These are phyloP conservation scores for Rotaria sp. DNA, from an alignment of 2,888 invertebrate genomes.

Conservation along the genomic window DNA sequence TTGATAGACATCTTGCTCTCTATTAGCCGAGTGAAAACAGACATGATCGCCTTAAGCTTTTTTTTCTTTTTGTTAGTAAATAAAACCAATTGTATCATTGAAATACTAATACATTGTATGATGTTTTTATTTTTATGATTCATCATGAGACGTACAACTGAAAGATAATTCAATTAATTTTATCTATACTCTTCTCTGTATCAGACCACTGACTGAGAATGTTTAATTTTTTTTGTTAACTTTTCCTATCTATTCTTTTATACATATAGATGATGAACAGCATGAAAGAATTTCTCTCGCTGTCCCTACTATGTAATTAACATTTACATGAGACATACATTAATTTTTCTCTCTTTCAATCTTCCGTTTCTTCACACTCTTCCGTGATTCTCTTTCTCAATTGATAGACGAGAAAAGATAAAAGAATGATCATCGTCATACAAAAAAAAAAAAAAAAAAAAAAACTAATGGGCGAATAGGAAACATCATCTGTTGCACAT, in stretches of 20 bases:
- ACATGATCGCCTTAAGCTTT: neutral
- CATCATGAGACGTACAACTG: neutral
- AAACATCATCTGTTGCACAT: neutral
- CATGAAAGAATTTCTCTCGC: neutral
- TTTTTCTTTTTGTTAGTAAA: neutral
- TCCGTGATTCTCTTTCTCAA: neutral
- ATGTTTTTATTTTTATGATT: neutral
- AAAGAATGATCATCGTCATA: neutral
- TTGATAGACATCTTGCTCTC: neutral
- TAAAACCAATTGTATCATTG: neutral
- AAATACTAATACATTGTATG: neutral
- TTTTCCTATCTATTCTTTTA: neutral
- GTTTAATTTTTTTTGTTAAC: neutral
- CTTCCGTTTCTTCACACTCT: neutral
- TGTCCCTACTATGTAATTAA: neutral
- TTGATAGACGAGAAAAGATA: neutral
- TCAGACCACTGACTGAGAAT: neutral
- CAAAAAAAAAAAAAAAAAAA: neutral
- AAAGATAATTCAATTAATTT: neutral
- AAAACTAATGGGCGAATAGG: neutral
- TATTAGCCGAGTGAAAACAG: neutral
- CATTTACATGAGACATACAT: neutral
- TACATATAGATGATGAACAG: neutral
- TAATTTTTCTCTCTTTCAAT: neutral
- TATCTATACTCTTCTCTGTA: neutral